Evolutionary conservation across 2,113 vertebrate genomes (phyloP), one percentile per base, ranked within the genome.

Genomic region (Phaethornis superciliosus): DNA sequence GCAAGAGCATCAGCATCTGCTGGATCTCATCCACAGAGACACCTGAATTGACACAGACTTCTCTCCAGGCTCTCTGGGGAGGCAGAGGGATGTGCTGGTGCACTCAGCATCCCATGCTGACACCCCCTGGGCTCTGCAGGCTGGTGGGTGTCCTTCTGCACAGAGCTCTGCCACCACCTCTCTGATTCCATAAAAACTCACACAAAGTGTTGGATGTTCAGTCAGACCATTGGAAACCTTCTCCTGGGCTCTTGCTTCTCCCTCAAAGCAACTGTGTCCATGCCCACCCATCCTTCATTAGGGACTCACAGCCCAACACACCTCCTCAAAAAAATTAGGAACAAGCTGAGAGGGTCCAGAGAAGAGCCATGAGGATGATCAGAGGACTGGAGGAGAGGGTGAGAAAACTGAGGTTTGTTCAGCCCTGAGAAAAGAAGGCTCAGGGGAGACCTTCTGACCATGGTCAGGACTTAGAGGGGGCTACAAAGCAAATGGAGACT

Each of bases 21-120:
- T 95, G 94, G 55, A 64, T 69, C 30, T 77, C 59, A 26, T 10
- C 76, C 81, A 28, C 2, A 23, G 68, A n/a, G 52, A 37, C 76
- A 49, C 54, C 71, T 85, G 86, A 70, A 6, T 1, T 12, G 30
- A 1, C 35, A 20, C 12, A 8, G 44, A 40, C 20, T 12, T 85
- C 30, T 55, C 9, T 37, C n/a, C 0, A 1, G 32, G 81, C 55
- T 70, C 3, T 62, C 64, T 0, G 0, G 51, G 44, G 47, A 35
- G 1, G 20, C 47, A 59, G 56, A 55, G 42, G 55, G 59, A 12
- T 1, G 0, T 54, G 84, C 33, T 1, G 5, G 6, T 27, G 63
- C 68, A 19, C 0, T 18, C 22, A 15, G 52, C n/a, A 77, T 55
- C 72, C 49, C 71, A 49, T 2, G 1, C 62, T 26, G 51, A 47